Percentiles rank a stretch among this genome's conserved stretches.
phyloP scores from a whole-genome alignment of 2,113 vertebrate species.

The Mastomys natalensis region DNA sequence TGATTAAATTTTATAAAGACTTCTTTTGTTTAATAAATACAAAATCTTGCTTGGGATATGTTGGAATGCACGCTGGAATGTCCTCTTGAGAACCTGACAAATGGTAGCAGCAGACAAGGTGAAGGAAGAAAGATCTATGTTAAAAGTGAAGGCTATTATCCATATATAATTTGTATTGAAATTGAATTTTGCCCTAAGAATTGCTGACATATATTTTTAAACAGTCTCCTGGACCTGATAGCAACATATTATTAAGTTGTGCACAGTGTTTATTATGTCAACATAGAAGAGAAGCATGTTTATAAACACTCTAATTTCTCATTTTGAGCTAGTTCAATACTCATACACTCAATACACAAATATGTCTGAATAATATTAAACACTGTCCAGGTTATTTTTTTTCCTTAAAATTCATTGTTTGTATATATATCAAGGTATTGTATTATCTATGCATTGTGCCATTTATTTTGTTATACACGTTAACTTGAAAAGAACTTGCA shows the following conservation, averaged over 20 bases:
- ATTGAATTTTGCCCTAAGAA: constrained; percentile 8
- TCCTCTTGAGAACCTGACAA: neutral
- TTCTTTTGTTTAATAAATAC: constrained; percentile 38
- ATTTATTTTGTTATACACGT: neutral
- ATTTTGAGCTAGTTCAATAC: constrained; percentile 13
- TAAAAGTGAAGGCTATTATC: neutral
- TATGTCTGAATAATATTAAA: constrained; percentile 20
- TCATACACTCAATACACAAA: constrained; percentile 11
- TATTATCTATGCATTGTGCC: neutral
- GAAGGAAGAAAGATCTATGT: neutral
- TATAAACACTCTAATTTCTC: neutral
- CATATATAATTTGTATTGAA: constrained; percentile 34
- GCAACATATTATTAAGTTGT: neutral
- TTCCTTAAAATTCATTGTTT: constrained; percentile 5
- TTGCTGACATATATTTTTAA: neutral
- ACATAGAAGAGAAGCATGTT: neutral
- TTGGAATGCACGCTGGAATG: neutral
- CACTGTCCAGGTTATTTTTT: neutral
- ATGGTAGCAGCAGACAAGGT: neutral
- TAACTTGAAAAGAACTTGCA: neutral
- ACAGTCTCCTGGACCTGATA: neutral
- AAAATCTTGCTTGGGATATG: neutral
- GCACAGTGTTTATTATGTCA: neutral
- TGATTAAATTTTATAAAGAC: neutral
- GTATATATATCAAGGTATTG: neutral